Conservation (phyloP, 2,797 vertebrate species). For the Enteromius viviparus region DNA sequence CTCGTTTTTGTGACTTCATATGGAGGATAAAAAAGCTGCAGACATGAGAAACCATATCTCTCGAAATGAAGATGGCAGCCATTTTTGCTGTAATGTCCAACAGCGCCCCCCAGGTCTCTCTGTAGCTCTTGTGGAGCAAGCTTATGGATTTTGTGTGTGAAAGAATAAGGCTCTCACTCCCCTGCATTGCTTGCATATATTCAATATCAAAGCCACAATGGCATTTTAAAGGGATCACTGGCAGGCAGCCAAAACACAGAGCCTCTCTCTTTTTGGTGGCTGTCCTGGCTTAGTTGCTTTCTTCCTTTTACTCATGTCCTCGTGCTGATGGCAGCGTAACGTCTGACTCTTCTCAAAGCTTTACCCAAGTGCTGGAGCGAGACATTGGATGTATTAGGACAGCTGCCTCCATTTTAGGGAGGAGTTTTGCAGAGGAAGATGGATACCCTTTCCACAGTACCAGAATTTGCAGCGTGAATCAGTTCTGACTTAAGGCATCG, state of each 20-base stretch:
- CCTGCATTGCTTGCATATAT: slow-evolving; percentile 66
- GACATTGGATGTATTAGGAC: slow-evolving; percentile 69
- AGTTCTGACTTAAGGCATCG: slow-evolving; percentile 19
- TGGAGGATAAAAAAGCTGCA: not conserved
- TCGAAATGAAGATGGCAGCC: slow-evolving; percentile 16
- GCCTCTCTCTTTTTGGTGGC: slow-evolving; percentile 43
- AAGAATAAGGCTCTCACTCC: slow-evolving; percentile 44
- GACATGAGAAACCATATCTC: not conserved
- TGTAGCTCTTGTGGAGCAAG: slow-evolving; percentile 17
- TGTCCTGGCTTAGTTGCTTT: slow-evolving; percentile 38
- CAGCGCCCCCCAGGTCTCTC: slow-evolving; percentile 41
- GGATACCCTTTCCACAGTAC: slow-evolving; percentile 47
- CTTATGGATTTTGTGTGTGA: slow-evolving; percentile 29
- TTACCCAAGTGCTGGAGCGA: slow-evolving; percentile 68
- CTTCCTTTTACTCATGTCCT: slow-evolving; percentile 55
- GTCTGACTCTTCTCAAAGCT: slow-evolving; percentile 71
- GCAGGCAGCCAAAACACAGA: slow-evolving; percentile 66
- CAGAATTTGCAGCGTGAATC: slow-evolving; percentile 31
- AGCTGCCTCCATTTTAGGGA: slow-evolving; percentile 80
- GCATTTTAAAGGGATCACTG: slow-evolving; percentile 74
- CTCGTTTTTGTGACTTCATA: not conserved
- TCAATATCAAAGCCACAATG: slow-evolving; percentile 71
- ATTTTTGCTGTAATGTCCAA: slow-evolving; percentile 46
- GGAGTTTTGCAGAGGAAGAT: slow-evolving; percentile 64
- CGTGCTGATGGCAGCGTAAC: slow-evolving; percentile 55